Evolutionary conservation across 2,113 vertebrate genomes (phyloP), one percentile per base, ranked within the genome.

Genomic region (Esox niger): DNA sequence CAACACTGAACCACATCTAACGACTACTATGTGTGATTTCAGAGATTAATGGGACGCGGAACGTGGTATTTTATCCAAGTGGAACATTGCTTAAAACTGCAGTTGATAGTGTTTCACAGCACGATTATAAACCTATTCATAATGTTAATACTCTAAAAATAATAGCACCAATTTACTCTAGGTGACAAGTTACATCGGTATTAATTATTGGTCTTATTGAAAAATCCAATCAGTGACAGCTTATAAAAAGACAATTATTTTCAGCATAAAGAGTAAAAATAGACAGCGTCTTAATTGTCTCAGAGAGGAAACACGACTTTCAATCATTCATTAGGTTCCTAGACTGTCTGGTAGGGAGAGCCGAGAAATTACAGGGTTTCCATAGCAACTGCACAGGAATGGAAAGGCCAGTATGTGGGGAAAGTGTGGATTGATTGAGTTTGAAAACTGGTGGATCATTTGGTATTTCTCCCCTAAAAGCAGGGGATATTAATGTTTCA

Each of bases 351-450:
- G 68, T 73, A 38, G 31, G 66, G 73, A 56, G 25, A 84, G 72
- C 61, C 27, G 23, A 68, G 70, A 79, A 74, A 83, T 60, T 61
- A 70, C 63, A 68, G 66, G 69, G 89, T 90, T 87, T 72, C 84
- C 77, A 85, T 90, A 73, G 88, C 69, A 91, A 89, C 89, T 79
- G 76, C 74, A 82, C 79, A 69, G 63, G 64, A 65, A 78, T 71
- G 73, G 73, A 76, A 75, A 66, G 75, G 65, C 76, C 69, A 56
- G 68, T 65, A 69, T 57, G 68, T 79, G 76, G 79, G 66, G 71
- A 74, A 74, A 73, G 69, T 15, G 3, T 49, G 65, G 72, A 77
- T 76, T 75, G 73, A 82, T 79, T 49, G 66, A 65, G 65, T 79
- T 84, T 68, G 59, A 71, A 74, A 61, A 76, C 30, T 66, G 64